phyloP scores from a whole-genome alignment of 2,797 vertebrate species.

The Leuciscus waleckii region DNA sequence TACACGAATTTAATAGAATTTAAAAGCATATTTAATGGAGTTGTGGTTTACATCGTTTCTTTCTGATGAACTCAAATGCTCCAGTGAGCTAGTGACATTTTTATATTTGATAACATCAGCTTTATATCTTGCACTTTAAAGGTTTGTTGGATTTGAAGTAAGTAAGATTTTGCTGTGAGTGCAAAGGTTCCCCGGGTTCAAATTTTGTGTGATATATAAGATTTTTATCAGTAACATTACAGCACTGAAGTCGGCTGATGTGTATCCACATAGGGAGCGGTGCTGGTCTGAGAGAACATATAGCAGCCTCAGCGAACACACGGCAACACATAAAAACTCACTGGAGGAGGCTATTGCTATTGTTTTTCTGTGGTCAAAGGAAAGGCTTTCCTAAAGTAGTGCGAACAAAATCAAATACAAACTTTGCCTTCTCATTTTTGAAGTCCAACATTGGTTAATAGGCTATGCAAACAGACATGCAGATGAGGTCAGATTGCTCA shows the following conservation, averaged over 20 bases:
- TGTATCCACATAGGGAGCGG: background rate
- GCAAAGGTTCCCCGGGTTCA: background rate
- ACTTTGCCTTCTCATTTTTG: background rate
- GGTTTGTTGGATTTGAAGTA: slow-evolving; percentile 9
- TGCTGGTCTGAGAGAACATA: slow-evolving; percentile 7
- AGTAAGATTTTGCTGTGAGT: background rate
- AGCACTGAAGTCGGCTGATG: background rate
- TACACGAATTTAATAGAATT: no score
- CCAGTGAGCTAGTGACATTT: slow-evolving; percentile 4
- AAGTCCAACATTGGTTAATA: background rate
- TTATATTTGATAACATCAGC: background rate
- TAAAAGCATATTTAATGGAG: background rate
- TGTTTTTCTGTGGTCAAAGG: background rate
- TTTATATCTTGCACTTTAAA: background rate
- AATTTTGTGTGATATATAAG: background rate
- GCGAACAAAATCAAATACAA: background rate
- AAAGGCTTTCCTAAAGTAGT: background rate
- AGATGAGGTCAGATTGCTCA: background rate
- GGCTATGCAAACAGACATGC: background rate
- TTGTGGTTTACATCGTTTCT: background rate
- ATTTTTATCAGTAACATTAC: background rate
- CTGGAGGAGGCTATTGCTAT: background rate
- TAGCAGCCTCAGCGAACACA: background rate
- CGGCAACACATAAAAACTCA: background rate
- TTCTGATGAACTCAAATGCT: slow-evolving; percentile 20